These are phyloP conservation scores for Epinephelus fuscoguttatus DNA, from an alignment of 2,113 vertebrate genomes.

Conservation along the genomic window DNA sequence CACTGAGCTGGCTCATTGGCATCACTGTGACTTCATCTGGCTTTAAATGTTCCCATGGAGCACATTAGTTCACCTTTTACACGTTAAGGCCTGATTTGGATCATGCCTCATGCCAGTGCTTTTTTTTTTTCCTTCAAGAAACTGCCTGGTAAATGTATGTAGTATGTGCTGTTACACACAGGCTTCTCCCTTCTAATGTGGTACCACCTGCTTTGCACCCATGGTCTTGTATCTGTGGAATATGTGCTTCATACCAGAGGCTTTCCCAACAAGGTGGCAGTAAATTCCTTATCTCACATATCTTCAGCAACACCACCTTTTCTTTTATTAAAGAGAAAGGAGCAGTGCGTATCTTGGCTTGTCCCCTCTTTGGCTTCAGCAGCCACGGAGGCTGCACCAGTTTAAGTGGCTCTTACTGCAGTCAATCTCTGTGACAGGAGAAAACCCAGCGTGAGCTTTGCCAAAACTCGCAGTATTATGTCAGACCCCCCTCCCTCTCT, in stretches of 20 bases:
- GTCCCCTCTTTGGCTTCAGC: conserved; percentile 1
- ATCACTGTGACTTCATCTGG: conserved; percentile 20
- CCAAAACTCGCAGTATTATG: conserved; percentile 59
- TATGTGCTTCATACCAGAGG: background rate
- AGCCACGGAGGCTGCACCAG: conserved; percentile 26
- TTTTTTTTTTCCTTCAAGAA: background rate
- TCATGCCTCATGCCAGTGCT: background rate
- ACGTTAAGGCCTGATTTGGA: background rate
- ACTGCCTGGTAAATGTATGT: background rate
- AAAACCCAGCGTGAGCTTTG: conserved; percentile 40
- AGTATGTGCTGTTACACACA: background rate
- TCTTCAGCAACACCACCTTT: background rate
- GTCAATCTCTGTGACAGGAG: conserved; percentile 55
- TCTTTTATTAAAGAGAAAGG: conserved; percentile 11
- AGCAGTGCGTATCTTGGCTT: conserved; percentile 5
- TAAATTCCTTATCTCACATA: background rate
- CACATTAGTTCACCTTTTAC: conserved; percentile 26
- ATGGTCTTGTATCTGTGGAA: background rate
- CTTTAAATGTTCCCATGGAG: background rate
- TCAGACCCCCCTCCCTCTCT: conserved; percentile 17
- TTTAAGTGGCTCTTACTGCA: conserved; percentile 58
- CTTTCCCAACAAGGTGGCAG: background rate
- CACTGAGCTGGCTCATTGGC: conserved; percentile 12
- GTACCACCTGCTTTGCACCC: background rate
- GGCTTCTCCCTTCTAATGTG: background rate